A percentile compares a stretch with the other conserved stretches of the same genome.
These are phyloP conservation scores for Ardeotis arabs DNA, from an alignment of 2,113 vertebrate species.

Conservation along the genomic window DNA sequence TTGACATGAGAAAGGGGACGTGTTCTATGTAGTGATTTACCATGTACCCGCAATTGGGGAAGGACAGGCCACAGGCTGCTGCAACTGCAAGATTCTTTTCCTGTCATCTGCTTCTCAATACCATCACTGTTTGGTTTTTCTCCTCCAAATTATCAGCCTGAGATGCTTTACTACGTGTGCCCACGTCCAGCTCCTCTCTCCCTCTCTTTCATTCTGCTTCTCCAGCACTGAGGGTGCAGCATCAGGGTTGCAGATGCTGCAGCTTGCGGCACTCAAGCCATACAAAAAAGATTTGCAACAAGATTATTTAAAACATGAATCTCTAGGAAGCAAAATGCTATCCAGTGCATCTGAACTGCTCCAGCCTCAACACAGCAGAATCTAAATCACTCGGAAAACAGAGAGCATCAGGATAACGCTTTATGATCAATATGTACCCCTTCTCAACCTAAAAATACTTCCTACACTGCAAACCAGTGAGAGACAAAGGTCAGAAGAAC, in stretches of 20 bases:
- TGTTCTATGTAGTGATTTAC: not conserved
- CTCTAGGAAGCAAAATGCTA: not conserved
- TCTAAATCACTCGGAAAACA: not conserved
- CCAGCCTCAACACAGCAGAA: not conserved
- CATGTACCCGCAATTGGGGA: accelerated
- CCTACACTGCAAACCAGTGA: not conserved
- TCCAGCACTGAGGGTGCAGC: not conserved
- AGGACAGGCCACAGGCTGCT: not conserved
- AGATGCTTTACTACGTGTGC: not conserved
- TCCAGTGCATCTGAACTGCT: not conserved
- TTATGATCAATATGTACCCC: not conserved
- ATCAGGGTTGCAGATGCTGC: not conserved
- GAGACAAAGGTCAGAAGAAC: not conserved
- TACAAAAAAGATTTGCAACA: not conserved
- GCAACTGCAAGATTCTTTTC: not conserved
- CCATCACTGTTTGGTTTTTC: not conserved
- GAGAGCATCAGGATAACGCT: accelerated
- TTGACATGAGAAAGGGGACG: not conserved
- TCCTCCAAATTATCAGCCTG: not conserved
- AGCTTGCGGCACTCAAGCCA: not conserved
- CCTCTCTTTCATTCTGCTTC: not conserved
- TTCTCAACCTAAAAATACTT: not conserved
- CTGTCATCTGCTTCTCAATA: accelerated
- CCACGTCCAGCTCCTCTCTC: not conserved
- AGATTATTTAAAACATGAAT: not conserved